Evolutionary conservation across 2,797 vertebrate species (phyloP).

Genomic region (Myiotriccus ornatus): DNA sequence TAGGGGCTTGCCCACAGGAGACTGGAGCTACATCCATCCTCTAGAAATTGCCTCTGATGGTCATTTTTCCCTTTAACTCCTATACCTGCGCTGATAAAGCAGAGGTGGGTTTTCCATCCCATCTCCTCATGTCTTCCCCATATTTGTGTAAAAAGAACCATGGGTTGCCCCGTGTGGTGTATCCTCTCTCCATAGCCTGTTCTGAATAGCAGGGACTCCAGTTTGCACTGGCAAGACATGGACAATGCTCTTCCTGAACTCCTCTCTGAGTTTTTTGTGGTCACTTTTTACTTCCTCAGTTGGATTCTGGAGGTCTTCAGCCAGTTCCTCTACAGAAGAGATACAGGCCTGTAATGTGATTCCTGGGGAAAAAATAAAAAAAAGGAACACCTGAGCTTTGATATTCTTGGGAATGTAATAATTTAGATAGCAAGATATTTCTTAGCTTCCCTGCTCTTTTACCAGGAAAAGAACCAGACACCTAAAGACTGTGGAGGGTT

Average conservation of each 20-base stretch:
- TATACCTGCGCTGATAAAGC: not conserved
- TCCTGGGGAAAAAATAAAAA: not conserved
- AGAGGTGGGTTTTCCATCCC: not conserved
- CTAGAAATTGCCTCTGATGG: too few relatives aligned
- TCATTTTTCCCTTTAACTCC: too few relatives aligned
- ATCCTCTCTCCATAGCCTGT: not conserved
- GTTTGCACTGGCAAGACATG: not conserved
- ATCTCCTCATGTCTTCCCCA: not conserved
- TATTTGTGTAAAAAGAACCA: not conserved
- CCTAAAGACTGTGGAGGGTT: not conserved
- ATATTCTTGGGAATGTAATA: conserved; percentile 8
- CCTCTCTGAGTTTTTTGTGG: not conserved
- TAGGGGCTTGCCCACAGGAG: not conserved
- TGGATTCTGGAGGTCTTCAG: too few relatives aligned
- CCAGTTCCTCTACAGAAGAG: too few relatives aligned
- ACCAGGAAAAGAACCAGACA: conserved; percentile 19
- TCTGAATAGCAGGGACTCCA: not conserved
- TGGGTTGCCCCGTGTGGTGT: not conserved
- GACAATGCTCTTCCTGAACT: not conserved
- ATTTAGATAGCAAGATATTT: not conserved
- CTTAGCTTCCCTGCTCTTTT: not conserved
- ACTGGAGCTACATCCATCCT: not conserved
- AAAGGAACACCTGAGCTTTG: not conserved
- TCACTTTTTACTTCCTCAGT: not conserved
- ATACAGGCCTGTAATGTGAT: not conserved